Evolutionary conservation across 2,113 vertebrate genomes (phyloP).

Genomic region (Cyanistes caeruleus): DNA sequence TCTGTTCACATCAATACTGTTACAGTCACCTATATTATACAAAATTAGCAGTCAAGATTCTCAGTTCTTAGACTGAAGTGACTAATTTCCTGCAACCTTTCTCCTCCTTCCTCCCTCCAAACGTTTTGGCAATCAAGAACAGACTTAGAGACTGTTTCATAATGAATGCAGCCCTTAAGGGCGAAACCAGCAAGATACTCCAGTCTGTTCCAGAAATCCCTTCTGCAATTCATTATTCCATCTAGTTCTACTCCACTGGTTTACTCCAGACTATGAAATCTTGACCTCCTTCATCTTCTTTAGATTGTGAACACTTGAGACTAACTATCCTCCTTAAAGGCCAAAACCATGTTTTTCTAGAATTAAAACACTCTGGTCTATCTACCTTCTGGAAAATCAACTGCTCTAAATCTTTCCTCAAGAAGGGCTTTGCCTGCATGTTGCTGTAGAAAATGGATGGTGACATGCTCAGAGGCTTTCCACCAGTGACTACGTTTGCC

Average conservation of each 20-base stretch:
- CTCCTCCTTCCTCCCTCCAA: constrained; percentile 28
- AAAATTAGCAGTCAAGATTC: neutral
- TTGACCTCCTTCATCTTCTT: neutral
- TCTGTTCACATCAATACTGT: neutral
- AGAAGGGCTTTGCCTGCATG: neutral
- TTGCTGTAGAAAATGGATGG: neutral
- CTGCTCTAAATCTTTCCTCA: neutral
- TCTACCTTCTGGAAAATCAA: neutral
- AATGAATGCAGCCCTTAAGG: constrained; percentile 3
- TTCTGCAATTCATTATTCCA: constrained; percentile 20
- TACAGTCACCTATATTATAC: neutral
- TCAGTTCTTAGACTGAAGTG: neutral
- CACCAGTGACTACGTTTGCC: neutral
- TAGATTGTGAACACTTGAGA: neutral
- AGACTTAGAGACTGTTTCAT: constrained; percentile 10
- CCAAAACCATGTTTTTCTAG: neutral
- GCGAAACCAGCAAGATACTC: neutral
- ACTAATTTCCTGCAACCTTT: constrained; percentile 50
- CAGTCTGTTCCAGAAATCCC: constrained; percentile 31
- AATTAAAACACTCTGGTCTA: neutral
- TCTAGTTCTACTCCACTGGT: neutral
- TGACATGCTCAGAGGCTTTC: neutral
- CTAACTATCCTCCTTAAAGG: neutral
- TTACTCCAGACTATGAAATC: neutral
- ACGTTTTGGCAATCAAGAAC: constrained; percentile 9